These are phyloP conservation scores for Avahi laniger DNA, from an alignment of 2,797 vertebrate genomes.

Conservation along the genomic window DNA sequence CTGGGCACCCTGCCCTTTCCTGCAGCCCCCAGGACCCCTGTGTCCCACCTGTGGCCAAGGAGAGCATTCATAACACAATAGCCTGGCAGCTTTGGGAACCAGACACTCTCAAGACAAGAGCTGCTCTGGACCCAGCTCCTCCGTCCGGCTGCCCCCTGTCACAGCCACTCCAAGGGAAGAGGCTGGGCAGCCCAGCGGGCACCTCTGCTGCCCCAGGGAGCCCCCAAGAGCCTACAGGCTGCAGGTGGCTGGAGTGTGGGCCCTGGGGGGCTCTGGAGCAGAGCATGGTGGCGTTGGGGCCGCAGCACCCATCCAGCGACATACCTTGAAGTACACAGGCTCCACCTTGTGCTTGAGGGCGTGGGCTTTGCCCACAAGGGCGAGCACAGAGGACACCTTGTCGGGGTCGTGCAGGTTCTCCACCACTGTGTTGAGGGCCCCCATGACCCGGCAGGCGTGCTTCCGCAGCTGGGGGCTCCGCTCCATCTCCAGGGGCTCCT, in stretches of 20 bases:
- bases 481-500: constrained; percentile 96
- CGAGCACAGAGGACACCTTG: constrained; percentile 94
- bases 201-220: too few species aligned
- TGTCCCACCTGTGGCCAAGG: background rate
- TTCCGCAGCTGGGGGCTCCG: constrained; percentile 93
- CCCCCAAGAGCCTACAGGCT: background rate
- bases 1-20: background rate
- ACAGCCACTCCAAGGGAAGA: background rate
- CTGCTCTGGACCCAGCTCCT: background rate
- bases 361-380: constrained; percentile 95
- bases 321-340: constrained; percentile 97
- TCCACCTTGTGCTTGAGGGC: constrained; percentile 99
- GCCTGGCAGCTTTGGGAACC: background rate
- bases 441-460: constrained; percentile 95
- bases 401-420: constrained; percentile 95
- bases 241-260: background rate
- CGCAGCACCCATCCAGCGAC: rapidly evolving
- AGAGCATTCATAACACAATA: rapidly evolving
- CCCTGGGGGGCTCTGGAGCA: background rate
- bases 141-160: background rate
- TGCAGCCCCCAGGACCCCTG: background rate
- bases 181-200: background rate
- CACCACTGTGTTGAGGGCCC: constrained; percentile 95
- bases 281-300: rapidly evolving
- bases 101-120: background rate